These are phyloP conservation scores for Tethea ocularis DNA, from an alignment of 2,888 invertebrate genomes.

Conservation along the genomic window DNA sequence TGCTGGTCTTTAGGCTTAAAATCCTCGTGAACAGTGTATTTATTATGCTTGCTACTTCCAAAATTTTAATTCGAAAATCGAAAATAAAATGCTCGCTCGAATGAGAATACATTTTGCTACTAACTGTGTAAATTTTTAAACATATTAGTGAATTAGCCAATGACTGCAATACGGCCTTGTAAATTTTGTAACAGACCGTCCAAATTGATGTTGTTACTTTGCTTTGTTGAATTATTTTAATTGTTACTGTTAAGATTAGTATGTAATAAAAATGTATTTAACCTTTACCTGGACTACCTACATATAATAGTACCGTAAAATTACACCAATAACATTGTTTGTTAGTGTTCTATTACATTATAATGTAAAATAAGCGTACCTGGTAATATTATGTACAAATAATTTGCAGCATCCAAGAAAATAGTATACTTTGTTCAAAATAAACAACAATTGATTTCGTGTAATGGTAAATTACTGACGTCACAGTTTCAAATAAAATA, in stretches of 20 bases:
- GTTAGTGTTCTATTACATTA: not conserved
- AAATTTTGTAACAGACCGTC: slow-evolving; percentile 50
- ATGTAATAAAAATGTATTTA: slow-evolving; percentile 2
- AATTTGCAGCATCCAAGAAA: not conserved
- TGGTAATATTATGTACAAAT: not conserved
- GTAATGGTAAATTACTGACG: not conserved
- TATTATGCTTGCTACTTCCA: slow-evolving; percentile 28
- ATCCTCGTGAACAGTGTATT: slow-evolving; percentile 9
- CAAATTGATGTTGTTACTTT: slow-evolving; percentile 53
- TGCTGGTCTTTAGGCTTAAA: not conserved
- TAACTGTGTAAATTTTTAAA: slow-evolving; percentile 1
- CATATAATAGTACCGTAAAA: not conserved
- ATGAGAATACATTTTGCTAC: too few species aligned
- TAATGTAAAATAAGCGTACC: not conserved
- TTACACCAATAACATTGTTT: not conserved
- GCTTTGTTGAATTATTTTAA: slow-evolving; percentile 46
- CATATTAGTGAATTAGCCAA: slow-evolving; percentile 16
- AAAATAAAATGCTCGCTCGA: not conserved
- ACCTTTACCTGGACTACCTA: not conserved
- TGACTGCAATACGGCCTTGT: slow-evolving; percentile 37
- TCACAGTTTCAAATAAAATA: not conserved
- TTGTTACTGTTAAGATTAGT: slow-evolving; percentile 29
- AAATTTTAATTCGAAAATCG: slow-evolving; percentile 30
- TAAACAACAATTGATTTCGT: too few species aligned
- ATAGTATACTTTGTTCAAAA: not conserved